Evolutionary conservation across 1,140 invertebrate species (phyloP), one percentile per base, ranked within the genome.

Genomic region (Pogonomyrmex californicus): DNA sequence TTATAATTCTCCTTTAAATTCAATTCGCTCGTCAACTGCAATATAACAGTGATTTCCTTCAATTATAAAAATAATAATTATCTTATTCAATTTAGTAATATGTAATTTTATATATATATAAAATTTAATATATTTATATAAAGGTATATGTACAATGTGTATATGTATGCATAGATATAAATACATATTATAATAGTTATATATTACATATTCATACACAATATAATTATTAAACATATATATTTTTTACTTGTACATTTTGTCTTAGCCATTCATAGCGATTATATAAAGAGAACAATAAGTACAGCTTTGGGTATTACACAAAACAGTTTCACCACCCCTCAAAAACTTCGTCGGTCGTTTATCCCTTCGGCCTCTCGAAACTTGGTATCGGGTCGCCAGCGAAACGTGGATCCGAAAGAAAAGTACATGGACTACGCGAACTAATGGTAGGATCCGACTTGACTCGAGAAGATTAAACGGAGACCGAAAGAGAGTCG

Each of bases 401-500:
- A 9, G 68, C 54, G 47, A 60, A 89, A 68, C 49, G 70, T 49
- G 54, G 68, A 79, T 70, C 63, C 62, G 68, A 54, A 81, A 65
- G 62, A 71, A 86, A 41, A 44, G 58, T 33, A 58, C 41, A 38
- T 63, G 47, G 47, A 79, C 77, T 76, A 90, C 38, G 87, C 47
- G 86, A 87, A 90, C 87, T 90, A 90, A 88, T 85, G 89, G 89
- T 23, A 36, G 83, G 86, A 90, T 90, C 60, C 71, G 41, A 87
- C 83, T 85, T 76, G 60, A 78, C 68, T 90, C 78, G 83, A 47
- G 54, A 88, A 90, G 89, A 91, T 91, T 90, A 88, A 90, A 88
- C 78, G 90, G 88, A 63, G 60, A 88, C 81, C 83, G 89, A 91
- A 90, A 88, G 86, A 66, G 66, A 86, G 54, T 63, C 78, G 83